Percentiles rank a stretch among this genome's conserved stretches.
Conservation (phyloP, 53 echinoderm and acorn worm genomes). For the Echinometra lucunter region DNA sequence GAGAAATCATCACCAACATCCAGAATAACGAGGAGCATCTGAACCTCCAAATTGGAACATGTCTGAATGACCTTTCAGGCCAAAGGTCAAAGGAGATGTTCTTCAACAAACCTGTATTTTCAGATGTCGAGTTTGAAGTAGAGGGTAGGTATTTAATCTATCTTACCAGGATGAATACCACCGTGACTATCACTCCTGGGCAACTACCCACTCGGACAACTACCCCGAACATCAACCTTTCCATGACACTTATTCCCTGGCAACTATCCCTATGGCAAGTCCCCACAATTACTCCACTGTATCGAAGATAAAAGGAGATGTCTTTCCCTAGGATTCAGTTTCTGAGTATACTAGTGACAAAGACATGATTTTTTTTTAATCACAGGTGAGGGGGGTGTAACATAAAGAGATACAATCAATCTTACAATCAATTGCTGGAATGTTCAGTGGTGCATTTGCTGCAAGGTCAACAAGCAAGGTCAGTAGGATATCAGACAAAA, state of each 20-base stretch:
- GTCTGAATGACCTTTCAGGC: constrained; percentile 80
- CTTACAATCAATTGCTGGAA: constrained; percentile 89
- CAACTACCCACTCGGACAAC: too few relatives aligned
- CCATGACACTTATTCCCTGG: too few relatives aligned
- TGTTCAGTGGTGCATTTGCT: constrained; percentile 87
- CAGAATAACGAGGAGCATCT: constrained; percentile 83
- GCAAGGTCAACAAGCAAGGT: constrained; percentile 74
- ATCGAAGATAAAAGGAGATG: too few relatives aligned
- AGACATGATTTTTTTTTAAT: neutral
- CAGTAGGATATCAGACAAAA: neutral
- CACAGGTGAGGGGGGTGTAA: constrained; percentile 75
- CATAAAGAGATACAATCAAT: too few relatives aligned
- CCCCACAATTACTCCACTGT: too few relatives aligned
- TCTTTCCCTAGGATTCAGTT: too few relatives aligned
- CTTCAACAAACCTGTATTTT: constrained; percentile 75
- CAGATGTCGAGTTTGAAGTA: constrained; percentile 85
- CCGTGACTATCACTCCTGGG: too few relatives aligned
- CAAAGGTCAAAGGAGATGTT: constrained; percentile 82
- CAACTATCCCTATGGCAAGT: too few relatives aligned
- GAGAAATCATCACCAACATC: constrained; percentile 78
- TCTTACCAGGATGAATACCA: too few relatives aligned
- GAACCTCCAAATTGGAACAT: constrained; percentile 90
- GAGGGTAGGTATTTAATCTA: constrained; percentile 72
- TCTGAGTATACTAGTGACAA: neutral
- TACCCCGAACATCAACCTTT: too few relatives aligned